Conservation (phyloP, 2,797 vertebrate genomes). For the Onychomys torridus region DNA sequence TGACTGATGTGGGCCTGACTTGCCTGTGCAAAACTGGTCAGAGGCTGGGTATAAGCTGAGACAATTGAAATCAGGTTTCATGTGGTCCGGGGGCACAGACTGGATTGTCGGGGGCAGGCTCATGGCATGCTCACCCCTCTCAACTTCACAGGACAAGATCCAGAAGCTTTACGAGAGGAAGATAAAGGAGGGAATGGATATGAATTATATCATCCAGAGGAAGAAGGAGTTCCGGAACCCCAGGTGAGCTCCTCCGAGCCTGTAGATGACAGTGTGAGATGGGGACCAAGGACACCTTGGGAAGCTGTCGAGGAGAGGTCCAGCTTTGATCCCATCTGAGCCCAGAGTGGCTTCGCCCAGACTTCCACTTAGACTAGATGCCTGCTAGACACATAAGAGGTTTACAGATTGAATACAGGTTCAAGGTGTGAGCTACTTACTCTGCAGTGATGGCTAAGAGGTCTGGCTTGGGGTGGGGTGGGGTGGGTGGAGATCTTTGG, state of each 20-base stretch:
- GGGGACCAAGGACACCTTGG: not conserved
- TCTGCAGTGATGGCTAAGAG: not conserved
- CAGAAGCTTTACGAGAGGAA: constrained; percentile 96
- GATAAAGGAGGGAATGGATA: constrained; percentile 96
- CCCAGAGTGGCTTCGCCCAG: not conserved
- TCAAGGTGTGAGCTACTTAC: not conserved
- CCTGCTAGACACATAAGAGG: not conserved
- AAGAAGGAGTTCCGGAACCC: constrained; percentile 99
- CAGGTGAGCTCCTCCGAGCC: constrained; percentile 88
- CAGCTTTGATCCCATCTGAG: not conserved
- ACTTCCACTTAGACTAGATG: not conserved
- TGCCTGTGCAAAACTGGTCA: not conserved
- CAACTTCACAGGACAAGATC: constrained; percentile 94
- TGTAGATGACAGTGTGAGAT: not conserved
- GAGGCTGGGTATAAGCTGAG: not conserved
- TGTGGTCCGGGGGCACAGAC: not conserved
- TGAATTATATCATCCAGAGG: constrained; percentile 97
- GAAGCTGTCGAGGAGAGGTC: not conserved
- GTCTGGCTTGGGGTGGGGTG: too few relatives aligned
- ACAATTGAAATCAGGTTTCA: accelerated
- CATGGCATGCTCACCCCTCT: not conserved
- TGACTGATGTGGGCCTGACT: not conserved
- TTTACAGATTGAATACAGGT: not conserved
- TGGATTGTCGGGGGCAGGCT: not conserved
- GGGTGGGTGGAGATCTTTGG: too few relatives aligned